A percentile compares a stretch with the other conserved stretches of the same genome.
phyloP scores from a whole-genome alignment of 2,888 invertebrate species.

The Linnaemya tessellans region DNA sequence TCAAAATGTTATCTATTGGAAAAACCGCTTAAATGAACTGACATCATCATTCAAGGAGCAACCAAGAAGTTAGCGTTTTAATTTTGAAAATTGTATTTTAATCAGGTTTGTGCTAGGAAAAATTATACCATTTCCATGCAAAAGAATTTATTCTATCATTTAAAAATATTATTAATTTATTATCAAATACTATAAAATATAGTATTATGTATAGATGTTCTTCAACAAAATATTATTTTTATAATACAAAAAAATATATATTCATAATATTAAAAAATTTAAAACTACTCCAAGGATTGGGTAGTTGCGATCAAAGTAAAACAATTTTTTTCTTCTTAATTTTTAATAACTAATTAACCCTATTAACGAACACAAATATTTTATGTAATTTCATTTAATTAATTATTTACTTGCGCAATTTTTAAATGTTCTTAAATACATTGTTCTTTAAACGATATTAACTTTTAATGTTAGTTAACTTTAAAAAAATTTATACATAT shows the following conservation, averaged over 20 bases:
- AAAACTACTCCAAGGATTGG: slow-evolving; percentile 30
- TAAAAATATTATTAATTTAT: slow-evolving; percentile 3
- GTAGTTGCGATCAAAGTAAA: slow-evolving; percentile 46
- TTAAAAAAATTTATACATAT: slow-evolving; percentile 24
- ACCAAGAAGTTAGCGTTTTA: neutral
- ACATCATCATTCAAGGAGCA: neutral
- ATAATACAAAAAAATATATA: slow-evolving; percentile 12
- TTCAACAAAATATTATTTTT: slow-evolving; percentile 38
- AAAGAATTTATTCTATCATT: slow-evolving; percentile 17
- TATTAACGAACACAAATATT: slow-evolving; percentile 62
- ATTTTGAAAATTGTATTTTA: neutral
- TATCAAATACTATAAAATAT: slow-evolving; percentile 14
- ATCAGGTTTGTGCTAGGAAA: slow-evolving; percentile 45
- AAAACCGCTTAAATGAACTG: neutral
- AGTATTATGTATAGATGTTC: slow-evolving; percentile 32
- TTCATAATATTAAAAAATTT: slow-evolving; percentile 4
- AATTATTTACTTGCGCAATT: slow-evolving; percentile 50
- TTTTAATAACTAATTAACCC: slow-evolving; percentile 52
- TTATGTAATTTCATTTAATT: slow-evolving; percentile 16
- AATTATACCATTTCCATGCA: slow-evolving; percentile 7
- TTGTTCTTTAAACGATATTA: slow-evolving; percentile 59
- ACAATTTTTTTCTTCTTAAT: slow-evolving; percentile 53
- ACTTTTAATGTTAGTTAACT: slow-evolving; percentile 51
- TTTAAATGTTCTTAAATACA: slow-evolving; percentile 42
- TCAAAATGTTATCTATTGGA: neutral